phyloP scores from a whole-genome alignment of 1,140 invertebrate genomes.

The Drosophila kikkawai region DNA sequence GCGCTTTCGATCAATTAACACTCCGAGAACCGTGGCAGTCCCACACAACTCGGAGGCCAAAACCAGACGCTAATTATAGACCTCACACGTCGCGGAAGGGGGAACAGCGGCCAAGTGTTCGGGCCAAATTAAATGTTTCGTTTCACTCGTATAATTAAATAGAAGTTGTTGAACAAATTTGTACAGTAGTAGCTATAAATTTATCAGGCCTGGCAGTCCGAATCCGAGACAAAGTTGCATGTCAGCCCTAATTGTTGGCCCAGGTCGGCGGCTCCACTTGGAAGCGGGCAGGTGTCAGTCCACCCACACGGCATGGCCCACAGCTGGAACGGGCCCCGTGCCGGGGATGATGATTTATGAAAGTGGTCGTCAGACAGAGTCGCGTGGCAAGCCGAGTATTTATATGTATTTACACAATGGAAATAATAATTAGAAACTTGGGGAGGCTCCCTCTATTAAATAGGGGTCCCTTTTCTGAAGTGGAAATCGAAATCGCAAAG shows the following conservation, averaged over 20 bases:
- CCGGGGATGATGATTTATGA: constrained; percentile 38
- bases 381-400: constrained; percentile 38
- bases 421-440: constrained; percentile 57
- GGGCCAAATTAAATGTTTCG: constrained; percentile 51
- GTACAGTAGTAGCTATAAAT: constrained; percentile 69
- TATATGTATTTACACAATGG: constrained; percentile 27
- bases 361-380: constrained; percentile 13
- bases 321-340: constrained; percentile 34
- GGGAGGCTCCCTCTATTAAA: neutral
- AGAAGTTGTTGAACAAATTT: constrained; percentile 77
- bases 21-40: constrained; percentile 29
- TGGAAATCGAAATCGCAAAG: constrained; percentile 50
- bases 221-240: constrained; percentile 65
- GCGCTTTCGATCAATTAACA: constrained; percentile 60
- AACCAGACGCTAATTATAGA: constrained; percentile 67
- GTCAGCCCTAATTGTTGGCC: constrained; percentile 69
- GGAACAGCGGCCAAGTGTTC: constrained; percentile 9
- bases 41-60: constrained; percentile 22
- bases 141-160: constrained; percentile 75
- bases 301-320: constrained; percentile 9
- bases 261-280: constrained; percentile 17
- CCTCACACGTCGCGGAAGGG: constrained; percentile 25
- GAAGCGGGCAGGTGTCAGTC: constrained; percentile 38
- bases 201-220: constrained; percentile 55
- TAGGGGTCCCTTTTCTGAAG: constrained; percentile 16